phyloP scores from a whole-genome alignment of 2,113 vertebrate genomes.

The Bambusicola thoracicus region DNA sequence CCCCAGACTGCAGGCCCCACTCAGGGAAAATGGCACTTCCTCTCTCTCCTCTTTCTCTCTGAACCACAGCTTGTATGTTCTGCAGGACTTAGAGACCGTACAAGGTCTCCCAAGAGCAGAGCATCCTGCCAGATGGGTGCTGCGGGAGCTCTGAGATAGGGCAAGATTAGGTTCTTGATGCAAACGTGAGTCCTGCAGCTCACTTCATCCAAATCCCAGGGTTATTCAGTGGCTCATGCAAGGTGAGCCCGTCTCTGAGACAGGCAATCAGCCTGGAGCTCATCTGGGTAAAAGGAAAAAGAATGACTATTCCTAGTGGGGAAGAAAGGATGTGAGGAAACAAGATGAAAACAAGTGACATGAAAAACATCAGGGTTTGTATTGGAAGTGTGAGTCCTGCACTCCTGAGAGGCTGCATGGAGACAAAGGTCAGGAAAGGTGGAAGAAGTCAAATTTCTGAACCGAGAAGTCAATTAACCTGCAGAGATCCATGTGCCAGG shows the following conservation, averaged over 20 bases:
- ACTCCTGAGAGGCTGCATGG: rapidly evolving
- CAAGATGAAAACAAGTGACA: not conserved
- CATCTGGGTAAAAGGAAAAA: not conserved
- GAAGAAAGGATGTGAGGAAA: not conserved
- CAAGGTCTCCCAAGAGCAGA: not conserved
- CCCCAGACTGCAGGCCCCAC: rapidly evolving
- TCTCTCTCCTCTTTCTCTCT: not conserved
- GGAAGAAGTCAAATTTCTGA: not conserved
- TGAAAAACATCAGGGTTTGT: not conserved
- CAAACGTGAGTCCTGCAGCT: not conserved
- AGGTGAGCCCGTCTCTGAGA: too few relatives aligned
- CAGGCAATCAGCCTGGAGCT: not conserved
- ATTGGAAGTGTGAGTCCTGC: rapidly evolving
- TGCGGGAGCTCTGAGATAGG: not conserved
- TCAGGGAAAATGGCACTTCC: rapidly evolving
- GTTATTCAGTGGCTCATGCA: rapidly evolving
- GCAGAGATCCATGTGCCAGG: not conserved
- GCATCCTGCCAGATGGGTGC: rapidly evolving
- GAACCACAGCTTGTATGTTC: not conserved
- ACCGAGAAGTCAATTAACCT: not conserved
- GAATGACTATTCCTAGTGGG: not conserved
- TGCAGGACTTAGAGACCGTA: rapidly evolving
- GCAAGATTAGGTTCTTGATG: not conserved
- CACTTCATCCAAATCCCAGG: not conserved
- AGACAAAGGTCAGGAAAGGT: not conserved